Base-by-base conservation (phyloP, 2,888 invertebrate species). In the Trichogramma evanescens region DNA sequence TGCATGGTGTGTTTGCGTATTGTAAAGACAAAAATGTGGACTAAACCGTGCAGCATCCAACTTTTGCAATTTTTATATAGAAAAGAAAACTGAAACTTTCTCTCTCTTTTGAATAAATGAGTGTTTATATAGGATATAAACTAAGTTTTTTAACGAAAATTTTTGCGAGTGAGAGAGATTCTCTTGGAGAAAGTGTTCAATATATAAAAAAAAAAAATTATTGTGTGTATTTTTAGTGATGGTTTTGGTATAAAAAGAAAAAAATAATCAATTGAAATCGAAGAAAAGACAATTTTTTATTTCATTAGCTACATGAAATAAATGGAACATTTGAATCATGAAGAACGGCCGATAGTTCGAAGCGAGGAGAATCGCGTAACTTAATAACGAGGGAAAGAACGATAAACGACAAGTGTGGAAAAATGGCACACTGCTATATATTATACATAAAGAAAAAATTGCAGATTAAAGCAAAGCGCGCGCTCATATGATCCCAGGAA, bases 241-340 rank as follows among this genome's bases (percentile, higher is more conserved):
- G 56, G 59, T 51, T 5, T n/a, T 7, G 9, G 26, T 44, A 54
- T 6, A n/a, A 5, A 41, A 58, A 52, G 9, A 50, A 58, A 59
- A 59, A 66, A 49, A 52, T 56, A 51, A 26, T 13, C 39, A 61
- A 58, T 58, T 43, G 60, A 63, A 63, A 61, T 66, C 69, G 65
- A 65, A 65, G 66, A 65, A 68, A 67, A 63, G 63, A 68, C 68
- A 68, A 68, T 69, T 73, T 71, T 69, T 71, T 72, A 69, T 67
- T 62, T 69, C 63, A 66, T 65, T 70, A 67, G 62, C 26, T 26
- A 26, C 26, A 26, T 26, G 26, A 26, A 26, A 26, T 26, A 26
- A 26, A 26, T 26, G 26, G 26, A 26, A 26, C 26, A 2, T 26
- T 26, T 26, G 26, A 26, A 26, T 26, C 26, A 26, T 26, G 26